Percentiles rank a stretch among this genome's conserved stretches.
phyloP scores from a whole-genome alignment of 2,113 vertebrate genomes.

The chimpanzee (Pan troglodytes) region NHGRI_mPanTro3-v2.1_pri NC_072398.2:161427501-161428000 shows the following conservation, averaged over 20 bases:
- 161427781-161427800: neutral
- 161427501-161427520: neutral
- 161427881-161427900: neutral
- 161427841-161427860: neutral
- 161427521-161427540: slow-evolving; percentile 29
- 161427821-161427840: slow-evolving; percentile 4
- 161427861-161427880: neutral
- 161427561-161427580: slow-evolving; percentile 59
- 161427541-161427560: slow-evolving; percentile 45
- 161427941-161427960: neutral
- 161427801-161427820: slow-evolving; percentile 53
- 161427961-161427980: slow-evolving; percentile 35
- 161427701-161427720: slow-evolving; percentile 75
- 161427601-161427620: slow-evolving; percentile 56
- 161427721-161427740: slow-evolving; percentile 65
- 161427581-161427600: slow-evolving; percentile 75
- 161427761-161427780: neutral
- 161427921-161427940: neutral
- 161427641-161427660: slow-evolving; percentile 68
- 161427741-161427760: neutral
- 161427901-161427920: neutral
- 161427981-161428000: neutral
- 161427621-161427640: slow-evolving; percentile 54
- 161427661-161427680: slow-evolving; percentile 70
- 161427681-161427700: slow-evolving; percentile 73